Conservation (phyloP, 2,113 vertebrate genomes). For the Megaptera novaeangliae region DNA sequence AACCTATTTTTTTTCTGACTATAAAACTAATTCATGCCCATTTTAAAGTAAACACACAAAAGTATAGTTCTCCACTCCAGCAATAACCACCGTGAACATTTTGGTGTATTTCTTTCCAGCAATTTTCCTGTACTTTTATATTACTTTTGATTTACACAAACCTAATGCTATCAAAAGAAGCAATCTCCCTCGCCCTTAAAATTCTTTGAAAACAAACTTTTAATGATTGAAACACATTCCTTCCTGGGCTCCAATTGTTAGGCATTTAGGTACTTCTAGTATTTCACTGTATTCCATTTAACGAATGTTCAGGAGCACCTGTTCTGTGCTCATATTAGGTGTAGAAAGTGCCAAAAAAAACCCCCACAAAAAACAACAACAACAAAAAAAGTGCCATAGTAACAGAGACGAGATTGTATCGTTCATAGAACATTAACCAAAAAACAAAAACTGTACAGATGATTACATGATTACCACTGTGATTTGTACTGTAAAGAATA, state of each 20-base stretch:
- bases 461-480: no score
- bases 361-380: not conserved
- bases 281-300: not conserved
- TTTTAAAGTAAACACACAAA: not conserved
- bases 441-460: not conserved
- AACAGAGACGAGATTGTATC: not conserved
- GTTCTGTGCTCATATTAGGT: not conserved
- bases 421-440: not conserved
- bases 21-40: not conserved
- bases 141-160: not conserved
- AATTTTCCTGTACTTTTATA: not conserved
- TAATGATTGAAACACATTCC: not conserved
- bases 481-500: not conserved
- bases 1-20: not conserved
- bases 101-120: not conserved
- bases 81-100: not conserved
- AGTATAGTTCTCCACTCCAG: not conserved
- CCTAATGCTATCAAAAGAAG: not conserved
- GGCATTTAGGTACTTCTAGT: no score
- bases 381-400: fast-evolving
- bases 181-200: not conserved
- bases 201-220: not conserved
- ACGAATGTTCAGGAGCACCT: not conserved
- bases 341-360: not conserved
- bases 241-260: not conserved